Base-by-base conservation (phyloP, 2,113 vertebrate species). In the Cavia porcellus region DNA sequence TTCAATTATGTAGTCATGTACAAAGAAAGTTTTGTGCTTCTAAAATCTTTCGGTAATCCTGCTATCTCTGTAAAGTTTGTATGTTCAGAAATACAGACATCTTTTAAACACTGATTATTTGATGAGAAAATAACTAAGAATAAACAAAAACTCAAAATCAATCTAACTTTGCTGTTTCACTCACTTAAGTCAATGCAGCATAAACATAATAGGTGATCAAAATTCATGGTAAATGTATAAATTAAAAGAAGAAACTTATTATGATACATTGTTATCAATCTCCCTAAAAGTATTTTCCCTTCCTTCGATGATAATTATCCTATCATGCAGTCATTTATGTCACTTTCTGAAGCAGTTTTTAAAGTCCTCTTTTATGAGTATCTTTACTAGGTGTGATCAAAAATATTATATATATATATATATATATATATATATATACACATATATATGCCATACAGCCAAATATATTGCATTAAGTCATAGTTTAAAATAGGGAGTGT, bases 71-170 rank as follows among this genome's bases (percentile, higher is more conserved):
- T 25, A 15, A 77, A 45, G 5, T 42, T 52, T 82, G 86, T 92
- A 42, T 86, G 17, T 82, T 62, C 52, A 62, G 9, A 88, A 86
- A 55, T 38, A 81, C 5, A 72, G 20, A 72, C 0, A 72, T 42
- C 24, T 28, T 89, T 89, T 55, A n/a, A 94, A 94, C 5, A 85
- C 35, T 95, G 45, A 90, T 22, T 79, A 11, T 89, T 72, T 55
- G 30, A 42, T 72, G 19, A 88, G 11, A 90, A 90, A 64, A 28
- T 77, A n/a, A 88, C 64, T 19, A 38, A 70, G 11, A n/a, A 70
- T 25, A 90, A 90, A 61, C 77, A 91, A 83, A 24, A 70, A 47
- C 8, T 45, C 8, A 7, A 0, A 82, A 62, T 32, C 12, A 13
- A 72, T 30, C 25, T n/a, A 70, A 32, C 4, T 93, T 32, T 59